These are phyloP conservation scores for Halocynthia aurantium DNA, from an alignment of 23 tunicate genomes.

Conservation along the genomic window DNA sequence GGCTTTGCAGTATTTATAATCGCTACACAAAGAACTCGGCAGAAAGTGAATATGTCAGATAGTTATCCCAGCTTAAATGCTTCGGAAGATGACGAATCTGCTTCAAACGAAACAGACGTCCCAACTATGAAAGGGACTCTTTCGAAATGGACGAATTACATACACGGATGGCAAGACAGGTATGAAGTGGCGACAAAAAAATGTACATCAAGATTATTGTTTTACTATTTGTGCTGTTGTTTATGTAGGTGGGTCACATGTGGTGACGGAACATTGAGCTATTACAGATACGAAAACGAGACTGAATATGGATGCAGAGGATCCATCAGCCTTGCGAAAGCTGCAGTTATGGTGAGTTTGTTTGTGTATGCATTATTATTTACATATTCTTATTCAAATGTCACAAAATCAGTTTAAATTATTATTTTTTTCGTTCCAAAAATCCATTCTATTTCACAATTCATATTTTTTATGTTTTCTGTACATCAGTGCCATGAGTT, in stretches of 20 bases:
- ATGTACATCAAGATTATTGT: not conserved
- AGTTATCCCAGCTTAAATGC: slow-evolving; percentile 29
- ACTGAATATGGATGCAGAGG: slow-evolving; percentile 94
- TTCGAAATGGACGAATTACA: slow-evolving; percentile 95
- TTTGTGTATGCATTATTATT: not conserved
- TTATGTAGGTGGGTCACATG: slow-evolving; percentile 49
- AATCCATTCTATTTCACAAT: not conserved
- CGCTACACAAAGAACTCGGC: not conserved
- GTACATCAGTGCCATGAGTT: slow-evolving; percentile 16
- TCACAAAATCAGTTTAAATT: not conserved
- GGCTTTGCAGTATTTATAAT: too few relatives aligned
- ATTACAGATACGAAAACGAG: slow-evolving; percentile 61
- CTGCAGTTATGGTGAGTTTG: slow-evolving; percentile 25
- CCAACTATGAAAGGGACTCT: slow-evolving; percentile 45
- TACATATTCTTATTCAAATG: not conserved
- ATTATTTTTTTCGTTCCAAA: not conserved
- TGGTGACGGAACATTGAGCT: slow-evolving; percentile 65
- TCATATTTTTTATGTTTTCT: not conserved
- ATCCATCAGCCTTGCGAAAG: slow-evolving; percentile 64
- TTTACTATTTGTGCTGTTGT: not conserved
- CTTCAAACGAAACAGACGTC: slow-evolving; percentile 29
- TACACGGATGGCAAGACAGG: slow-evolving; percentile 75
- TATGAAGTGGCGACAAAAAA: not conserved
- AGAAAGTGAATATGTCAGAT: slow-evolving; percentile 28
- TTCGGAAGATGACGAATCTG: slow-evolving; percentile 60